A percentile compares a stretch with the other conserved stretches of the same genome.
These are phyloP conservation scores for Crotalus tigris DNA, from an alignment of 2,113 vertebrate genomes.

Conservation along the genomic window DNA sequence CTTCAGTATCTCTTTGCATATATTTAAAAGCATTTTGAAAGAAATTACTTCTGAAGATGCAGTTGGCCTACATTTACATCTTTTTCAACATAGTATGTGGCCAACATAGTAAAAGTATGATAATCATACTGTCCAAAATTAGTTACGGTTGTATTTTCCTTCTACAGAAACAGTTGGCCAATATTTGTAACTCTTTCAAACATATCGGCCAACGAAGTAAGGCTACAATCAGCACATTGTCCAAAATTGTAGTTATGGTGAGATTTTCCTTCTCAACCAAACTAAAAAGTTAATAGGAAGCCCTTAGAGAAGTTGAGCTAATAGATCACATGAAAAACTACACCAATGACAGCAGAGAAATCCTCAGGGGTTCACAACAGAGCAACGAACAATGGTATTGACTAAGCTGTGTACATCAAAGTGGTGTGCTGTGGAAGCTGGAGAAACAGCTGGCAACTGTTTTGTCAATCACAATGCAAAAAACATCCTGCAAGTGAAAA, in stretches of 20 bases:
- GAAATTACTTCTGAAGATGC: neutral
- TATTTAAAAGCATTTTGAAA: neutral
- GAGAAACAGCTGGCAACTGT: neutral
- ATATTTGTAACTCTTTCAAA: too few species aligned
- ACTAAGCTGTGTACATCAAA: neutral
- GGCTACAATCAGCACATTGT: neutral
- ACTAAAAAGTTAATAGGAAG: neutral
- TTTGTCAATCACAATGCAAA: neutral
- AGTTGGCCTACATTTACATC: neutral
- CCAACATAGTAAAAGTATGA: too few species aligned
- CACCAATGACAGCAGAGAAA: neutral
- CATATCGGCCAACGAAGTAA: neutral
- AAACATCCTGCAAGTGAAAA: too few species aligned
- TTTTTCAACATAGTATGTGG: too few species aligned
- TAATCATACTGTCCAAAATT: too few species aligned
- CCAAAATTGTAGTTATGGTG: neutral
- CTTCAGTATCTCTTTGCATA: neutral
- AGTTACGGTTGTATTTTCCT: too few species aligned
- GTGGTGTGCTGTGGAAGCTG: neutral
- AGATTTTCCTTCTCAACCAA: neutral
- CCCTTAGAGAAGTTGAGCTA: too few species aligned
- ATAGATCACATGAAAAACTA: neutral
- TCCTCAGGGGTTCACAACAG: neutral
- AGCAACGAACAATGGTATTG: neutral
- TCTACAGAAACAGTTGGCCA: too few species aligned